Percentiles rank a stretch among this genome's conserved stretches.
phyloP scores from a whole-genome alignment of 2,888 invertebrate species.

The Drosophila anomalipes region DNA sequence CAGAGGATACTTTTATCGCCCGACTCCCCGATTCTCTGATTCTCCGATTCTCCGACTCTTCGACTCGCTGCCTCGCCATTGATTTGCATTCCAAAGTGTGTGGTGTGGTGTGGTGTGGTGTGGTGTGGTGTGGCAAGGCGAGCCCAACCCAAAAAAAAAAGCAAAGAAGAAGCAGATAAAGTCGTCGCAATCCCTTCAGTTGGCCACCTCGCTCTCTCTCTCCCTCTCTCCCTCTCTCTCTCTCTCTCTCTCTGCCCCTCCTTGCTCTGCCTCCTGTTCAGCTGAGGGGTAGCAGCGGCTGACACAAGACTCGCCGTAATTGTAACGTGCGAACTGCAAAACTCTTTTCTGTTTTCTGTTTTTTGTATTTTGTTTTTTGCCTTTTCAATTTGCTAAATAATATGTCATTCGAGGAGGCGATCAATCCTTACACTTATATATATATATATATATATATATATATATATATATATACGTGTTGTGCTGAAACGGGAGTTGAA shows the following conservation, averaged over 20 bases:
- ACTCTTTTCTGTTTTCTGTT: conserved; percentile 27
- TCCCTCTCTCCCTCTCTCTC: neutral
- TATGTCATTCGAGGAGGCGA: conserved; percentile 76
- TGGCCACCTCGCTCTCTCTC: conserved; percentile 11
- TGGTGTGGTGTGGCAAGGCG: conserved; percentile 56
- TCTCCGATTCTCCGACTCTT: neutral
- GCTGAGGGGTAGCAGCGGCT: conserved; percentile 41
- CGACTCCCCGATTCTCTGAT: neutral
- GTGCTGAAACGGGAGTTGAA: conserved; percentile 72
- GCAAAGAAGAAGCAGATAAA: conserved; percentile 1
- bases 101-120: conserved; percentile 3
- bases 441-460: conserved; percentile 10
- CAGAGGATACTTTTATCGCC: conserved; percentile 78
- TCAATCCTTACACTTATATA: conserved; percentile 64
- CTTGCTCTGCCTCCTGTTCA: neutral
- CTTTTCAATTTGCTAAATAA: conserved; percentile 76
- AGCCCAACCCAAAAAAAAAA: conserved; percentile 52
- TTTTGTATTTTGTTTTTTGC: conserved; percentile 6
- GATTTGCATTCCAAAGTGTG: conserved; percentile 83
- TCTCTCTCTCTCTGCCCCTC: neutral
- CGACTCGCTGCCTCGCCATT: conserved; percentile 36
- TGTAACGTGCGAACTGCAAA: conserved; percentile 76
- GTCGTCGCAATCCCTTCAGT: conserved; percentile 39
- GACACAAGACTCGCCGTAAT: conserved; percentile 58
- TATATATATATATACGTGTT: neutral